Conservation (phyloP, 2,113 vertebrate genomes). For the Tachysurus fulvidraco region DNA sequence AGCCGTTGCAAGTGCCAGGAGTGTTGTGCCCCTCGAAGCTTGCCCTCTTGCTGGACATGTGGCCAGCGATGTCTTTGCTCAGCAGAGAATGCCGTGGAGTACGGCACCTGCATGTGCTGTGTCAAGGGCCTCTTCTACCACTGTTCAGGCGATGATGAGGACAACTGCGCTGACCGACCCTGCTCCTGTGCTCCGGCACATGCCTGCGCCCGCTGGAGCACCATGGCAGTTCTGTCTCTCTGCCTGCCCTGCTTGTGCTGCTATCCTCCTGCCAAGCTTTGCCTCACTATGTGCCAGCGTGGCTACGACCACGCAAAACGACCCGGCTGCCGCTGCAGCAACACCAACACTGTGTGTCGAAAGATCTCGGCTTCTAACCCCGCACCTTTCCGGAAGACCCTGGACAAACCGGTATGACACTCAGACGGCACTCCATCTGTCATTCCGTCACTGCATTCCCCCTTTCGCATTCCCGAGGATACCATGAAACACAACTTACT, state of each 20-base stretch:
- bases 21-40: conserved; percentile 82
- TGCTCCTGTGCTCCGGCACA: conserved; percentile 85
- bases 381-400: conserved; percentile 82
- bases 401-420: conserved; percentile 95
- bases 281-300: conserved; percentile 89
- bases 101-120: conserved; percentile 92
- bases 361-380: conserved; percentile 86
- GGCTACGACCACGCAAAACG: conserved; percentile 85
- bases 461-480: conserved; percentile 15
- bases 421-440: background rate
- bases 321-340: conserved; percentile 95
- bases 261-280: conserved; percentile 92
- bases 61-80: conserved; percentile 94
- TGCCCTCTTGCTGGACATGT: conserved; percentile 94
- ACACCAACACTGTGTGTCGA: conserved; percentile 94
- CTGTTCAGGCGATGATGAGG: conserved; percentile 96
- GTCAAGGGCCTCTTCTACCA: conserved; percentile 97
- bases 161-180: conserved; percentile 94
- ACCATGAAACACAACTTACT: conserved; percentile 36
- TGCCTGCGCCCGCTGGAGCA: conserved; percentile 88
- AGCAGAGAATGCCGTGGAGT: conserved; percentile 86
- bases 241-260: conserved; percentile 98
- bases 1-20: conserved; percentile 89
- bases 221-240: conserved; percentile 87
- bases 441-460: conserved; percentile 13